Evolutionary conservation across 2,113 vertebrate species (phyloP), one percentile per base, ranked within the genome.

Genomic region (Heterochromis multidens): DNA sequence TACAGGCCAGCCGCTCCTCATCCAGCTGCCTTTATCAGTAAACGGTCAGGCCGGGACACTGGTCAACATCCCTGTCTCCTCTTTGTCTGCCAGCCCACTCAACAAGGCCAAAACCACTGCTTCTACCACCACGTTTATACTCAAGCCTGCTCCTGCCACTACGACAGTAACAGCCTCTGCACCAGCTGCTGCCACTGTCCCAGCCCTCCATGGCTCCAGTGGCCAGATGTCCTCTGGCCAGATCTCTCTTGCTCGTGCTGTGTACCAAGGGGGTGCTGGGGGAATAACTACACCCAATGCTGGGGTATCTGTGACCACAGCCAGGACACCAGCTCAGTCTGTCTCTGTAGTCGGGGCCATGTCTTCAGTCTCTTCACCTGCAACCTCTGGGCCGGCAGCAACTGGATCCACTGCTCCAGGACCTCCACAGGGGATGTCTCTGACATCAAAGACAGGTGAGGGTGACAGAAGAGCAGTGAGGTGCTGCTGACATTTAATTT

Each of bases 381-480:
- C 93, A 40, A 91, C 95, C 12, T 95, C 95, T 9, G 95, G 92
- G 3, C 96, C 96, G 1, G 96, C 95, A 5, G 96, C 96, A 5
- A 97, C 96, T 1, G 96, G 96, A 4, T 95, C 95, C 37, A 91
- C 94, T 9, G 95, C 96, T 56, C 93, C 95, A 4, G 95, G 95
- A 80, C 94, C 95, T 0, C 95, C 95, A 21, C 95, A 95, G 17
- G 95, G 95, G n/a, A 94, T 91, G 1, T 95, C 95, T 27, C 87
- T 96, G 86, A 95, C 95, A 62, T 96, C 96, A 29, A 97, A 97
- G 92, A 97, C 96, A 83, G 96, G 96, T 96, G 81, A 14, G 91
- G 23, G 33, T 35, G 16, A n/a, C 17, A 5, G 8, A 56, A 49
- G 25, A 57, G 9, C 16, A 46, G 14, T 2, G 7, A 78, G 27